phyloP scores from a whole-genome alignment of 1,140 invertebrate species.

The Ceratitis capitata region DNA sequence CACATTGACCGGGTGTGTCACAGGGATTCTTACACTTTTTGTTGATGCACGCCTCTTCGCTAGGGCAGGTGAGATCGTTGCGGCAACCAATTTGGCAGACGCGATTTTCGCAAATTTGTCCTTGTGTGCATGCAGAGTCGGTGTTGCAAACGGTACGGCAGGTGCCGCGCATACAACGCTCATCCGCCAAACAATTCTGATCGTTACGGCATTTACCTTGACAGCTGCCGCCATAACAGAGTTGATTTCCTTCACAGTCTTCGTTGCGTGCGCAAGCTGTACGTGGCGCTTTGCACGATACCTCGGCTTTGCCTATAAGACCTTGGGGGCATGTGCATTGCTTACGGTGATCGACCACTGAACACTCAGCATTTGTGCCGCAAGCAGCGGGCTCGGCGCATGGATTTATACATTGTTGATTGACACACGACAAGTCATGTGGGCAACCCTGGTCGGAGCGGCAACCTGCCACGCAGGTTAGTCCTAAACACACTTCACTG shows the following conservation, averaged over 20 bases:
- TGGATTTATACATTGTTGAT: constrained; percentile 82
- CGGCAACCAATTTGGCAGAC: constrained; percentile 86
- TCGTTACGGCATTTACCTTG: constrained; percentile 81
- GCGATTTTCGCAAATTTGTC: constrained; percentile 87
- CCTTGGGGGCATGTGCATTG: constrained; percentile 78
- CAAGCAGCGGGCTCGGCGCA: constrained; percentile 82
- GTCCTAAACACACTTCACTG: constrained; percentile 84
- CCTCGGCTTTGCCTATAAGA: constrained; percentile 78
- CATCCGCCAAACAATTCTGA: constrained; percentile 81
- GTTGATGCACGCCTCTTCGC: constrained; percentile 80
- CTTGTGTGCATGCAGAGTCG: constrained; percentile 79
- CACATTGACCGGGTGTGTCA: constrained; percentile 74
- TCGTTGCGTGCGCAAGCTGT: constrained; percentile 71
- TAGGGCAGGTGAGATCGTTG: constrained; percentile 80
- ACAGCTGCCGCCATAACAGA: constrained; percentile 80
- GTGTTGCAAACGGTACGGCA: constrained; percentile 87
- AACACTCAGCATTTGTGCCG: constrained; percentile 82
- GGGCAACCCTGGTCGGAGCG: constrained; percentile 81
- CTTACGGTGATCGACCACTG: constrained; percentile 75
- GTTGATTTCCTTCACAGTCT: constrained; percentile 75
- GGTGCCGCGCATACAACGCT: constrained; percentile 81
- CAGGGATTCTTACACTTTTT: constrained; percentile 89
- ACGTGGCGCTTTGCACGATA: constrained; percentile 76
- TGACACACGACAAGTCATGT: constrained; percentile 77
- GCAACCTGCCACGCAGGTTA: constrained; percentile 82